These are phyloP conservation scores for Myotis lucifugus DNA, from an alignment of 2,113 vertebrate genomes.

Conservation along the genomic window DNA sequence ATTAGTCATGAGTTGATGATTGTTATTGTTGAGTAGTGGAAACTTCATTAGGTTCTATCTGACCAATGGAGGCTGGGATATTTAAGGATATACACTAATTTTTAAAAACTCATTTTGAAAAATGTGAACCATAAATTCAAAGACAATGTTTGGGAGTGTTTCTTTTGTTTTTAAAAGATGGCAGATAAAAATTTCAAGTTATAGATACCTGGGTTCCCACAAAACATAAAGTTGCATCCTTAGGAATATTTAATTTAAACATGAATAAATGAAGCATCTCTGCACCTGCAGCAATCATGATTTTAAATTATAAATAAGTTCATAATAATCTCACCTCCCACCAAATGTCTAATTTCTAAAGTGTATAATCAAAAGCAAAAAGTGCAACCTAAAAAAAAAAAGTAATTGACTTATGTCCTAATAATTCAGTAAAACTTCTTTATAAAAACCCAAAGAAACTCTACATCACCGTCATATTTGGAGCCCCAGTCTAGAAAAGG, in stretches of 20 bases:
- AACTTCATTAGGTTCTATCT: background rate
- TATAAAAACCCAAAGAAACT: slow-evolving; percentile 45
- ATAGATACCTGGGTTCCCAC: background rate
- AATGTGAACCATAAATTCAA: slow-evolving; percentile 24
- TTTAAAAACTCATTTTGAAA: slow-evolving; percentile 31
- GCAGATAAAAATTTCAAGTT: slow-evolving; percentile 4
- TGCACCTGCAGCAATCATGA: background rate
- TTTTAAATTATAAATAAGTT: slow-evolving; percentile 25
- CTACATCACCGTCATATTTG: background rate
- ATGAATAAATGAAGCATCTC: background rate
- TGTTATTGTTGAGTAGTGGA: background rate
- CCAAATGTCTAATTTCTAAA: slow-evolving; percentile 33
- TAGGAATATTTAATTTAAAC: background rate
- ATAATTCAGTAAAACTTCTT: slow-evolving; percentile 34
- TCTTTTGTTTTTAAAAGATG: background rate
- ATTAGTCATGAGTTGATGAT: background rate
- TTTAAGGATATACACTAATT: background rate
- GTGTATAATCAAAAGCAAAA: background rate
- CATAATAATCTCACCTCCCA: background rate
- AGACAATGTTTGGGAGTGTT: background rate
- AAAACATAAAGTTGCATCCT: background rate
- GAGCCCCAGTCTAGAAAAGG: background rate
- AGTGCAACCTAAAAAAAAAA: background rate
- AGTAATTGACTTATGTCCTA: background rate
- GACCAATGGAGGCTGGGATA: background rate